Percentiles rank a stretch among this genome's conserved stretches.
Evolutionary conservation across 2,113 vertebrate species (phyloP).

Genomic region (Scytalopus superciliaris): DNA sequence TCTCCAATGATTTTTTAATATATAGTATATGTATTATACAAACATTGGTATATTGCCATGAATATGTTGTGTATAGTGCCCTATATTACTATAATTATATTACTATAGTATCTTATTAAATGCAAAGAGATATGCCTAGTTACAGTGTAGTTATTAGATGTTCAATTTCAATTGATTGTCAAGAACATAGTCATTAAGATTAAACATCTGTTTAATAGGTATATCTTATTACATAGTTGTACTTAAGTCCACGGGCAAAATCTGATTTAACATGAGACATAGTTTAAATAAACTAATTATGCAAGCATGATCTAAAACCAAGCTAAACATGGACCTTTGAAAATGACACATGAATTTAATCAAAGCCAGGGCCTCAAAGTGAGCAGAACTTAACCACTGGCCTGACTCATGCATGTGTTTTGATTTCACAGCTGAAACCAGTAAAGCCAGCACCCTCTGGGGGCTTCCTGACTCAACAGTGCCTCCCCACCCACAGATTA

Average conservation of each 20-base stretch:
- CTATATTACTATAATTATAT: slow-evolving; percentile 49
- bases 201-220: slow-evolving; percentile 81
- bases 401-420: slow-evolving; percentile 55
- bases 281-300: slow-evolving; percentile 85
- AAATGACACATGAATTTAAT: slow-evolving; percentile 80
- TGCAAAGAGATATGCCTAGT: slow-evolving; percentile 64
- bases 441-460: slow-evolving; percentile 52
- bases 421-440: slow-evolving; percentile 72
- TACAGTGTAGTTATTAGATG: slow-evolving; percentile 75
- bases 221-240: slow-evolving; percentile 80
- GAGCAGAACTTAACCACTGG: slow-evolving; percentile 71
- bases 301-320: slow-evolving; percentile 76
- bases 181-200: slow-evolving; percentile 78
- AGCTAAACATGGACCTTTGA: slow-evolving; percentile 74
- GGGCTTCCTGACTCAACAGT: slow-evolving; percentile 34
- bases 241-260: slow-evolving; percentile 76
- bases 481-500: slow-evolving; percentile 35
- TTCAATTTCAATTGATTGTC: slow-evolving; percentile 78
- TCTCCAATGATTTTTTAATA: not conserved
- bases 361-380: slow-evolving; percentile 75
- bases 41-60: slow-evolving; percentile 42
- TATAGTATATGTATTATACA: slow-evolving; percentile 11
- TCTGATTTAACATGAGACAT: slow-evolving; percentile 79
- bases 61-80: slow-evolving; percentile 55
- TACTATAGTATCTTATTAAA: slow-evolving; percentile 67